Evolutionary conservation across 2,113 vertebrate species (phyloP), one percentile per base, ranked within the genome.

Genomic region (Castor canadensis): DNA sequence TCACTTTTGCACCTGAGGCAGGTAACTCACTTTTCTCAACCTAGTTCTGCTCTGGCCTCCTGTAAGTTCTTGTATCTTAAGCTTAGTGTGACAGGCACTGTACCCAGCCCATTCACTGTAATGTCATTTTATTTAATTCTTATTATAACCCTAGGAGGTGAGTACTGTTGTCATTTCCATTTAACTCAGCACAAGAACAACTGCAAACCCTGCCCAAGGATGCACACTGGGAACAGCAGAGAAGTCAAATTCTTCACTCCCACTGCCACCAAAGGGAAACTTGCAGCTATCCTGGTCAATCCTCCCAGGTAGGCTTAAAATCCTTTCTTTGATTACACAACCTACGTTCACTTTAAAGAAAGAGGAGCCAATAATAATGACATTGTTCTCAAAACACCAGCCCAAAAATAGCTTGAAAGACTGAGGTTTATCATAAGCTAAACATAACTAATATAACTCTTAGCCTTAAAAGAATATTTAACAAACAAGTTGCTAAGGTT

Each of bases 401-500:
- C 24, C 90, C 43, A 13, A 47, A 79, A 76, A 73, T 2, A 88
- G 73, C 69, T 75, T 82, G 62, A 86, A 79, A 89, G 72, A 62
- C 58, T 72, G 12, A 56, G 35, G 66, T 40, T 45, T 76, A 82
- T 38, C 26, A 71, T 15, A 69, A 72, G 6, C 32, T 89, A 90
- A 92, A 89, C 10, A 0, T 67, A 95, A 93, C 49, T 58, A 91
- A 79, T 1, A 0, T 22, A 58, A 85, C 40, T 32, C 32, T 30
- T 87, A 49, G 30, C 79, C 60, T 87, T 88, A 82, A 85, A 47
- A 94, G 60, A 89, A 40, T 58, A 92, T 49, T 62, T 81, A 92
- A 86, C 86, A 88, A 96, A 84, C 26, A 83, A 83, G 28, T 32
- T 72, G 72, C 32, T 72, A 66, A 62, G n/a, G 58, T 84, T 93